phyloP scores from a whole-genome alignment of 2,797 vertebrate genomes.

The Alauda arvensis region DNA sequence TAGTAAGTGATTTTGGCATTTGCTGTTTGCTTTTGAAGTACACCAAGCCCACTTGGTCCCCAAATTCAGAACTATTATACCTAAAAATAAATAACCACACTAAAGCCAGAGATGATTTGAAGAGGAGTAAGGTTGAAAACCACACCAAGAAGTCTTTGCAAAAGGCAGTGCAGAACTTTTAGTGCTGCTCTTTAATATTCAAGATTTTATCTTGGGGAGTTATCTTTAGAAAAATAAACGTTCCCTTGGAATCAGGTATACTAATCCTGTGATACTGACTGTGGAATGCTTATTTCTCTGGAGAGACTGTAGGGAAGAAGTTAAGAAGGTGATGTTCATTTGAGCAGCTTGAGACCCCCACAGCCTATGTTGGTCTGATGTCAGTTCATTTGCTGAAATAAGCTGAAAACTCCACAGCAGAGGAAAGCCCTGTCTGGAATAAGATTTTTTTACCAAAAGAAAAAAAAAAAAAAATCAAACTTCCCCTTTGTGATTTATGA shows the following conservation, averaged over 20 bases:
- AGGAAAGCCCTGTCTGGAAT: constrained; percentile 39
- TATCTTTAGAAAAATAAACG: constrained; percentile 29
- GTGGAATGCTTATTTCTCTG: neutral
- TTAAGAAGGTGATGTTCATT: neutral
- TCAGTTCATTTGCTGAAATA: neutral
- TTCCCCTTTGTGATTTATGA: constrained; percentile 58
- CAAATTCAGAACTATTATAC: neutral
- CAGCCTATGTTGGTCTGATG: fast-evolving
- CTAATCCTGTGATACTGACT: neutral
- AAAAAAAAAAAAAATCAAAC: constrained; percentile 6
- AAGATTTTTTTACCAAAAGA: neutral
- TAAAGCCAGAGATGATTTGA: constrained; percentile 6
- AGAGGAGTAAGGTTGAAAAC: constrained; percentile 12
- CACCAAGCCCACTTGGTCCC: neutral
- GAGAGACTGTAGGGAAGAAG: neutral
- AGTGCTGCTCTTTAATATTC: neutral
- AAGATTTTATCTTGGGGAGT: constrained; percentile 25
- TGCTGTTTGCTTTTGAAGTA: neutral
- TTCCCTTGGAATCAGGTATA: constrained; percentile 15
- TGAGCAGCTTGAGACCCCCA: neutral
- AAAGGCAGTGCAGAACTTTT: neutral
- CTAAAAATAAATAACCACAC: constrained; percentile 35
- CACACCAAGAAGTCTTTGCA: constrained; percentile 4
- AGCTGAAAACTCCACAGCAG: neutral
- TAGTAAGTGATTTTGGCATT: neutral